Conservation (phyloP, 2,888 invertebrate species). For the Netelia melanura region DNA sequence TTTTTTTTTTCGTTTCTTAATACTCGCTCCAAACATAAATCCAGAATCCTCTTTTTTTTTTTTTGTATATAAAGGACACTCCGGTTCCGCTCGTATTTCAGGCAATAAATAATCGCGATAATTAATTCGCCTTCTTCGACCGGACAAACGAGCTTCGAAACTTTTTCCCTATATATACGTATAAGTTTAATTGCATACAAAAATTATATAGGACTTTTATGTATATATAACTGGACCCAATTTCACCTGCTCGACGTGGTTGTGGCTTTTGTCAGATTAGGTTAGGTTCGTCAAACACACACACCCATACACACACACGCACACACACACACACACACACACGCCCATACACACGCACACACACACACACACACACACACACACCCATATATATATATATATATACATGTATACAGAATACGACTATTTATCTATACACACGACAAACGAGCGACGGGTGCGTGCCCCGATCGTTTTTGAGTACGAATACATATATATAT, state of each 20-base stretch:
- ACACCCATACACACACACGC: background rate
- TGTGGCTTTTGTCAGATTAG: slow-evolving; percentile 45
- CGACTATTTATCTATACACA: too few species aligned
- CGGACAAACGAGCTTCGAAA: slow-evolving; percentile 51
- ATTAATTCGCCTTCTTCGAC: slow-evolving; percentile 25
- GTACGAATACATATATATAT: background rate
- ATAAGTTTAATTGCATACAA: background rate
- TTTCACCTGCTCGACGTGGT: slow-evolving; percentile 56
- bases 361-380: too few species aligned
- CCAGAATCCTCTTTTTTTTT: too few species aligned
- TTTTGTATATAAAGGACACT: background rate
- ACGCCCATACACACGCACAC: too few species aligned
- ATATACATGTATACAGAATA: background rate
- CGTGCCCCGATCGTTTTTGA: slow-evolving; percentile 25
- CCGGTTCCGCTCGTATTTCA: slow-evolving; percentile 31
- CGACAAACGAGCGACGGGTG: background rate
- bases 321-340: too few species aligned
- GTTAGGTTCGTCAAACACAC: slow-evolving; percentile 46
- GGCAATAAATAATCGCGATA: slow-evolving; percentile 40
- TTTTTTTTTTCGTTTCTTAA: background rate
- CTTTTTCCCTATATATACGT: background rate
- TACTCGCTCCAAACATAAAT: background rate
- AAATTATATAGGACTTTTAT: slow-evolving; percentile 20
- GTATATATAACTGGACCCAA: slow-evolving; percentile 37
- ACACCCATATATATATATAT: background rate